Conservation (phyloP, 2,797 vertebrate genomes). For the Intellagama lesueurii region DNA sequence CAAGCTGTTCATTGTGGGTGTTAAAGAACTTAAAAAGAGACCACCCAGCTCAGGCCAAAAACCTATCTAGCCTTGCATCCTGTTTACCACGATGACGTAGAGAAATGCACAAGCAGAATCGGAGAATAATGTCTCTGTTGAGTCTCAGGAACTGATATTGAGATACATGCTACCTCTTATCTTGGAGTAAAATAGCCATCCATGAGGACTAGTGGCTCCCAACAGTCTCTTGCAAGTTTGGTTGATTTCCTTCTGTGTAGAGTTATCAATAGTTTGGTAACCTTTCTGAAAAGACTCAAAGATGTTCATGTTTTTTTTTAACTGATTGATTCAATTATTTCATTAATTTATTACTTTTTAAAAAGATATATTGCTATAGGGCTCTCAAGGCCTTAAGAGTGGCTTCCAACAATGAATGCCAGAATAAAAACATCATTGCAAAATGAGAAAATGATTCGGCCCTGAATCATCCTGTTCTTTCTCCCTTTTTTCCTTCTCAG, state of each 20-base stretch:
- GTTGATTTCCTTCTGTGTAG: neutral
- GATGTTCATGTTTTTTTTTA: neutral
- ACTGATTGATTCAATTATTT: neutral
- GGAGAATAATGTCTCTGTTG: neutral
- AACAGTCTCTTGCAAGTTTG: neutral
- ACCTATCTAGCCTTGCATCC: neutral
- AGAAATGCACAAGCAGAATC: neutral
- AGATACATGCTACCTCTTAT: neutral
- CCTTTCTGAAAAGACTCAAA: neutral
- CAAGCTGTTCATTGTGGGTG: neutral
- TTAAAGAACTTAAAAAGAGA: neutral
- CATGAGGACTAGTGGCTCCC: no score
- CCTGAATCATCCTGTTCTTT: neutral
- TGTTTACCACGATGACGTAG: neutral
- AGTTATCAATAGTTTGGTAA: neutral
- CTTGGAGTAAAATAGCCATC: neutral
- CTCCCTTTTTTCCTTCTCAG: conserved; percentile 74
- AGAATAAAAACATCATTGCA: neutral
- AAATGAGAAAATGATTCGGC: neutral
- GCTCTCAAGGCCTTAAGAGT: neutral
- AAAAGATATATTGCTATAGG: neutral
- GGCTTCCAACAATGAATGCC: neutral
- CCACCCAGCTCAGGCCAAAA: neutral
- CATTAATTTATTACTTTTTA: neutral
- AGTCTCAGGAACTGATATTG: no score